Evolutionary conservation across 1,140 invertebrate species (phyloP).

Genomic region (Anastatus disparis): DNA sequence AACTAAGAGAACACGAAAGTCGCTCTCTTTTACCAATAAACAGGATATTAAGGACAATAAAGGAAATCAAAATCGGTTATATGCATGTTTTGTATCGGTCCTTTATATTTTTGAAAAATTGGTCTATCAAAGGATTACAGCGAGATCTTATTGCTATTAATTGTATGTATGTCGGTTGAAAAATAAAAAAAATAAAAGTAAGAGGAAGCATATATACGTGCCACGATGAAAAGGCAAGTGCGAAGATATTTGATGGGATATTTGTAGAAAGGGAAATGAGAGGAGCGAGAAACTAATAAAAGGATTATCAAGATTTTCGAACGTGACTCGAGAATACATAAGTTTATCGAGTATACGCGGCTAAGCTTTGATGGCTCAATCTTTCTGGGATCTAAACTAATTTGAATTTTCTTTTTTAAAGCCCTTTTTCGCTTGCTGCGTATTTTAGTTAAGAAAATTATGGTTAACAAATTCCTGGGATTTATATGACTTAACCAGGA

Average conservation of each 20-base stretch:
- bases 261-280: background rate
- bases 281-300: background rate
- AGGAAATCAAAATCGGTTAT: no score
- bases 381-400: background rate
- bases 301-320: conserved; percentile 20
- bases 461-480: no score
- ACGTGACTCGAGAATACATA: conserved; percentile 8
- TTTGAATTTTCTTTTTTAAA: background rate
- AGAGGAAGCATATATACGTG: conserved; percentile 9
- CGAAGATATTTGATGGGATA: background rate
- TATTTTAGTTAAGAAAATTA: no score
- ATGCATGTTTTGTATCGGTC: no score
- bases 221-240: background rate
- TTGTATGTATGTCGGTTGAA: background rate
- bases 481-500: no score
- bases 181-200: no score
- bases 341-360: background rate
- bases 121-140: no score
- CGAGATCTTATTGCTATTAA: no score
- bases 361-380: background rate
- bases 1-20: background rate
- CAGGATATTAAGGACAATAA: no score
- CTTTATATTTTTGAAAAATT: no score
- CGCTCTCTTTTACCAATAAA: background rate
- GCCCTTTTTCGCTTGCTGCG: no score